A percentile compares a stretch with the other conserved stretches of the same genome.
Evolutionary conservation across 2,113 vertebrate genomes (phyloP).

Genomic region (Datnioides undecimradiatus): DNA sequence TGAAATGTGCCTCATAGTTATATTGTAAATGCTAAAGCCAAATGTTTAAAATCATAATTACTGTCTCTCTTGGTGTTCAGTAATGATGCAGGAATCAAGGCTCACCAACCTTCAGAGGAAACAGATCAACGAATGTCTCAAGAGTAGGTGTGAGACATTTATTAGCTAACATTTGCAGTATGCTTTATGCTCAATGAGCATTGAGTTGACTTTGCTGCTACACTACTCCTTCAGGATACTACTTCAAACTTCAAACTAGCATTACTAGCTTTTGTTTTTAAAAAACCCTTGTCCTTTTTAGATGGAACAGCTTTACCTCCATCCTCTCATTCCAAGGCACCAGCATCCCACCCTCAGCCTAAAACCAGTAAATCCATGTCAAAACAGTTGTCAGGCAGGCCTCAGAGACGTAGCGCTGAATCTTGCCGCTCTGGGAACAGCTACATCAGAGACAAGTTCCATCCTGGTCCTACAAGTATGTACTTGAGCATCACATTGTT

Average conservation of each 20-base stretch:
- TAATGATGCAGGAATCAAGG: constrained; percentile 90
- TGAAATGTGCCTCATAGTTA: too few relatives aligned
- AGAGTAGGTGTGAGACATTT: constrained; percentile 49
- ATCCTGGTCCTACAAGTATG: constrained; percentile 86
- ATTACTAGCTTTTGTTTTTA: background rate
- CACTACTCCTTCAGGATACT: background rate
- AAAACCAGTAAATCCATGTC: background rate
- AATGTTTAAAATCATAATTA: background rate
- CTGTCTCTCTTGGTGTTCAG: constrained; percentile 76
- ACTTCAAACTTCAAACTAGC: background rate
- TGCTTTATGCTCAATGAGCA: too few relatives aligned
- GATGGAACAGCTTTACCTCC: constrained; percentile 85
- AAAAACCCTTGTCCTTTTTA: constrained; percentile 41
- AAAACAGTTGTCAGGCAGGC: constrained; percentile 43
- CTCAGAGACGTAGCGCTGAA: constrained; percentile 86
- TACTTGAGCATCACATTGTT: background rate
- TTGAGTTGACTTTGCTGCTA: too few relatives aligned
- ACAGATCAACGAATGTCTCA: constrained; percentile 81
- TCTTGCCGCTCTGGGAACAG: constrained; percentile 87
- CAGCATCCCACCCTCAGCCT: constrained; percentile 30
- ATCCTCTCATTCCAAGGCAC: constrained; percentile 67
- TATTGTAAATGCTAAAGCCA: too few relatives aligned
- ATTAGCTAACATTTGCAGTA: too few relatives aligned
- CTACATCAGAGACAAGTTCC: constrained; percentile 89
- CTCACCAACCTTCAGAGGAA: constrained; percentile 87